Percentiles rank a stretch among this genome's conserved stretches.
Conservation (phyloP, 2,113 vertebrate species). For the Salvelinus alpinus region DNA sequence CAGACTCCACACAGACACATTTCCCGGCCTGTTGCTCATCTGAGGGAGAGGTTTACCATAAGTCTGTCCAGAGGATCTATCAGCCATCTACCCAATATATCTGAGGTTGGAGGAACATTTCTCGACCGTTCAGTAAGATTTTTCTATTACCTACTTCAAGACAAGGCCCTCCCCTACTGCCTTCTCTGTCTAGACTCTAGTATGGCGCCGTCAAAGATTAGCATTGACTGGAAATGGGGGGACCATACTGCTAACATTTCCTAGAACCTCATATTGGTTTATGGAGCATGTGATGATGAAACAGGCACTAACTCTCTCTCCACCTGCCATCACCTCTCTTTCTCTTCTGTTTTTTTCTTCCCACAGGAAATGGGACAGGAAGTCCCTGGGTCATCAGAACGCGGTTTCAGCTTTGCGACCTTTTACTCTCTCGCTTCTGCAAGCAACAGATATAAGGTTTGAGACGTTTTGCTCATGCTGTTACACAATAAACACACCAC, state of each 20-base stretch:
- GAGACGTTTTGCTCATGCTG: not conserved
- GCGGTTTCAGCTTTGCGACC: no score
- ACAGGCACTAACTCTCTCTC: not conserved
- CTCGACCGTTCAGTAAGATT: not conserved
- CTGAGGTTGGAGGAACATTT: slow-evolving; percentile 39
- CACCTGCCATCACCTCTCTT: not conserved
- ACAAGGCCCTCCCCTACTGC: slow-evolving; percentile 8
- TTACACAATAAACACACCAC: not conserved
- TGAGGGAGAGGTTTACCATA: slow-evolving; percentile 45
- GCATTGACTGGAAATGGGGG: slow-evolving; percentile 29
- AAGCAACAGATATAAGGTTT: no score
- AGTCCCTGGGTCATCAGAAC: not conserved
- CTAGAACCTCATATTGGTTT: no score
- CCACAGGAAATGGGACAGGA: slow-evolving; percentile 50
- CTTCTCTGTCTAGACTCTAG: slow-evolving; percentile 12
- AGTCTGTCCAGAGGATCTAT: slow-evolving; percentile 37
- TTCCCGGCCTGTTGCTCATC: slow-evolving; percentile 52
- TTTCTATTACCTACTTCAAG: not conserved
- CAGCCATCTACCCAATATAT: slow-evolving; percentile 25
- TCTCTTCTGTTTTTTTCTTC: no score
- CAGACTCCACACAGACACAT: slow-evolving; percentile 12
- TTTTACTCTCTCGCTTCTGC: no score
- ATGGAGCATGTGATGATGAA: not conserved
- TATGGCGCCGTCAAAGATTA: slow-evolving; percentile 10
- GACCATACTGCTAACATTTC: no score